These are phyloP conservation scores for Naja naja DNA, from an alignment of 2,113 vertebrate species.

Conservation along the genomic window DNA sequence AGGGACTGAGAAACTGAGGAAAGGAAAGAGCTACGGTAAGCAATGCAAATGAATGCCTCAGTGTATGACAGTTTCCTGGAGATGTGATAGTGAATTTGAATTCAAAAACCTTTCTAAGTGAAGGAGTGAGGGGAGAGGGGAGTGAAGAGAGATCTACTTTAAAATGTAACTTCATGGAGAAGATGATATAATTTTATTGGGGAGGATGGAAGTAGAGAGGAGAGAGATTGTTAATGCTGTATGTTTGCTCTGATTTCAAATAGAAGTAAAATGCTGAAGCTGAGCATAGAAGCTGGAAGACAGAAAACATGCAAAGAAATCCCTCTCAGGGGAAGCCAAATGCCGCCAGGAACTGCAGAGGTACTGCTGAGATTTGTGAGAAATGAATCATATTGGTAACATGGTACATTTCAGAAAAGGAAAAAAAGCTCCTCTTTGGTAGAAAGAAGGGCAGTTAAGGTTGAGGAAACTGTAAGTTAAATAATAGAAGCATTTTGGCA, in stretches of 20 bases:
- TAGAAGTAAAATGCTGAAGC: background rate
- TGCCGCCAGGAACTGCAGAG: background rate
- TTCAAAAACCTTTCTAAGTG: background rate
- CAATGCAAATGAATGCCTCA: background rate
- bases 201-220: background rate
- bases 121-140: background rate
- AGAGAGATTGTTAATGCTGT: background rate
- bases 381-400: background rate
- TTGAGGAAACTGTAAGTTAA: background rate
- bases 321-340: background rate
- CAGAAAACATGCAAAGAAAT: background rate
- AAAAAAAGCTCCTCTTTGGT: background rate
- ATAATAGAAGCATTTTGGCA: background rate
- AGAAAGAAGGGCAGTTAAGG: background rate
- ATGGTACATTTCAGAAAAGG: background rate
- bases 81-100: background rate
- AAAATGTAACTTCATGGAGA: background rate
- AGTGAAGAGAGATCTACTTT: background rate
- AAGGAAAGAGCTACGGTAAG: background rate
- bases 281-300: background rate
- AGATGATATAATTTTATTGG: background rate
- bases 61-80: background rate
- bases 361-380: background rate
- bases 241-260: background rate
- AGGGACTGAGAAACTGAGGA: background rate